phyloP scores from a whole-genome alignment of 2,797 vertebrate genomes.

The Leptoclinus maculatus region DNA sequence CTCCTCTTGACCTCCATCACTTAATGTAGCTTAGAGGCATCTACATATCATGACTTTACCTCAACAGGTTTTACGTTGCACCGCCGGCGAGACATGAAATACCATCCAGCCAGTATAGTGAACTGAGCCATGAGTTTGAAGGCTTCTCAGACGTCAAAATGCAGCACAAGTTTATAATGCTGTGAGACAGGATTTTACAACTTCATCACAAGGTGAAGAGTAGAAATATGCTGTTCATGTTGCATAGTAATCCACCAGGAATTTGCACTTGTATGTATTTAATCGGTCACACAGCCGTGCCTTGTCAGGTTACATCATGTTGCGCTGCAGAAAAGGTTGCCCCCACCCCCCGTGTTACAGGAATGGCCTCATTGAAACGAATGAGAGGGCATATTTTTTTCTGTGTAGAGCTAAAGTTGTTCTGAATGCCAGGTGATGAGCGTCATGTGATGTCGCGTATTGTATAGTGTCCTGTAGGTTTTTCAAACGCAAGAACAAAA shows the following conservation, averaged over 20 bases:
- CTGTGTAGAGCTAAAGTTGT: not conserved
- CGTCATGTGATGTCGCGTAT: not conserved
- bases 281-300: constrained; percentile 1
- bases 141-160: not conserved
- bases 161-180: not conserved
- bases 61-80: not conserved
- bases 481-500: not conserved
- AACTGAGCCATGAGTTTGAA: not conserved
- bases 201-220: not conserved
- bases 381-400: not conserved
- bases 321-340: not conserved
- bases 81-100: not conserved
- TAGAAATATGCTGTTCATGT: constrained; percentile 12
- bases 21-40: not conserved
- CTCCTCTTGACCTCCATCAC: not conserved
- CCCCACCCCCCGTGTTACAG: not conserved
- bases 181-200: constrained; percentile 7
- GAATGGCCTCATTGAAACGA: not conserved
- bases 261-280: constrained; percentile 19
- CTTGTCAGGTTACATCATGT: not conserved
- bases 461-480: not conserved
- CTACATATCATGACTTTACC: not conserved
- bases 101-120: not conserved
- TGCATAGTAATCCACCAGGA: constrained; percentile 15
- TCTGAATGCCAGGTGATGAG: not conserved